Evolutionary conservation across 1,140 invertebrate species (phyloP).

Genomic region (Xylocopa sonorina): DNA sequence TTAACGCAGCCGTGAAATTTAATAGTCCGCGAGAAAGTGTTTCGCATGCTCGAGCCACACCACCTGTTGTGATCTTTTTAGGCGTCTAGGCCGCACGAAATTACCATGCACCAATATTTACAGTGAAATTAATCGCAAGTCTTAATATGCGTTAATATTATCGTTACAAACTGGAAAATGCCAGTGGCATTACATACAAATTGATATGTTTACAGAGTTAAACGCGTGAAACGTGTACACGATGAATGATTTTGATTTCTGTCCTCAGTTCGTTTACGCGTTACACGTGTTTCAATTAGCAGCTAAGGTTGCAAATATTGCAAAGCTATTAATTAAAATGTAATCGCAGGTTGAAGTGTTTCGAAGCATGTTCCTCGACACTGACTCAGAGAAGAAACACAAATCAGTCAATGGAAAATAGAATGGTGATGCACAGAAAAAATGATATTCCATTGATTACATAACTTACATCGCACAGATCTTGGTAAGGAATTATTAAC

Average conservation of each 20-base stretch:
- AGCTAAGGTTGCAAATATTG: neutral
- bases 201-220: neutral
- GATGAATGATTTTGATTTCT: neutral
- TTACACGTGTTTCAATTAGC: neutral
- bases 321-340: neutral
- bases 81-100: neutral
- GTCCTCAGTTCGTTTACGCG: neutral
- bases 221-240: neutral
- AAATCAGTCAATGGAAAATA: neutral
- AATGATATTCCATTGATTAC: no score
- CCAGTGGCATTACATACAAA: neutral
- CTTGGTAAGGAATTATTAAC: neutral
- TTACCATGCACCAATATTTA: neutral
- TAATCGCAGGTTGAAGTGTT: neutral
- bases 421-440: neutral
- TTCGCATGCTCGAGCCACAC: constrained; percentile 30
- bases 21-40: constrained; percentile 59
- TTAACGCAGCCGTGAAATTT: constrained; percentile 63
- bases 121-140: neutral
- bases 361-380: neutral
- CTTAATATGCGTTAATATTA: neutral
- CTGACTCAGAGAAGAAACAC: neutral
- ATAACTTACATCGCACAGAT: neutral
- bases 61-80: neutral
- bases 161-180: constrained; percentile 4